Base-by-base conservation (phyloP, 1,140 invertebrate species). In the Augochlora pura region DNA sequence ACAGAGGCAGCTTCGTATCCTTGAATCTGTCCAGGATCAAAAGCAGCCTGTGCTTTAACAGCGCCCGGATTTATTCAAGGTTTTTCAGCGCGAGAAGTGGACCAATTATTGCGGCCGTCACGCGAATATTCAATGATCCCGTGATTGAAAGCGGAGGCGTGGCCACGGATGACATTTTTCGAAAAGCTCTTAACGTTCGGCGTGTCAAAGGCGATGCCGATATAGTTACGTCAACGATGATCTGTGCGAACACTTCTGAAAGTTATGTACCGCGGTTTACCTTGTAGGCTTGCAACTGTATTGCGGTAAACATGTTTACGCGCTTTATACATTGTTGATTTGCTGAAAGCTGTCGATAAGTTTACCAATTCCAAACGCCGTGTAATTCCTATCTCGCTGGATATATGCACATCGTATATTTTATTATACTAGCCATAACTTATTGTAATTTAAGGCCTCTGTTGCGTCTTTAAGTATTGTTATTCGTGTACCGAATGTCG, bases 231-330 rank as follows among this genome's bases (percentile, higher is more conserved):
- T 16, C 25, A 67, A 21, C 2, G 49, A 67, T 66, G n/a, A 46
- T 4, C 14, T n/a, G 4, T 16, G n/a, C 23, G 6, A 1, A 46
- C 5, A 14, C 25, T 32, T 18, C 32, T n/a, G 5, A 18, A 8
- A 21, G 39, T 64, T 21, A 39, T 39, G n/a, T 42, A 23, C 18
- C 12, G 4, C 3, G 38, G 12, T 7, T 10, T 18, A 21, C 0
- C 18, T 46, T 46, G 10, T 14, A 12, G 0, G 2, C 2, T 14
- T 12, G 42, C 42, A 9, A 14, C 62, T 14, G 32, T 8, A 9
- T 21, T 39, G 32, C 38, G 32, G 63, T 42, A 64, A 64, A 64
- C 63, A 64, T 42, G 63, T 64, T 64, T 64, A 64, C 38, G 63
- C 18, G 3, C 32, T 21, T 32, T 38, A 66, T 16, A 14, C 10